Evolutionary conservation across 2,113 vertebrate species (phyloP), one percentile per base, ranked within the genome.

Genomic region (Pipra filicauda): DNA sequence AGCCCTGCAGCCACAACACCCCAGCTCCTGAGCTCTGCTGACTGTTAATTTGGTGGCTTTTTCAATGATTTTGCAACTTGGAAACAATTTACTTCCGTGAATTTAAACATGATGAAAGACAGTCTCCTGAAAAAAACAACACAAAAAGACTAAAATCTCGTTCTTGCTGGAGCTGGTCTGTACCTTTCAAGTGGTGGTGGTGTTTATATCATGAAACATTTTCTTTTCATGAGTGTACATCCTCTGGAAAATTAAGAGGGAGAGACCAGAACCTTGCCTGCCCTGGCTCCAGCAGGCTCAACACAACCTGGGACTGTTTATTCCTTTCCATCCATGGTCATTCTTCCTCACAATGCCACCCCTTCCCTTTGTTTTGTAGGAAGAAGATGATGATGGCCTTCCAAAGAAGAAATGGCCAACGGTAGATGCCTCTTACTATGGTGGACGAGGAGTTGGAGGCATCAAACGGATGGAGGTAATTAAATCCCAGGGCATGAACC

Each of bases 381-480:
- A 98, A 39, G 98, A 99, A 96, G 98, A 99, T 33, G 99, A 99
- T 15, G 99, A 98, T 65, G 99, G 99, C 3, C 88, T 98, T 41
- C 99, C 99, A 2, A 99, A 99, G 97, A 98, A 98, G 91, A 98
- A 98, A 66, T 98, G 98, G 98, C 98, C 98, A 5, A 98, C 98
- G 0, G 99, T 99, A 2, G 99, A 99, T 23, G 99, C 99, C 37
- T 99, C 99, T 49, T 99, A 99, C 77, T 99, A 99, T 1, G 99
- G 99, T 13, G 99, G 99, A 15, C 97, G 99, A 95, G 99, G 99
- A 12, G 99, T 99, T 33, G 99, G 99, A 0, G 99, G 99, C 74
- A 99, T 99, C 93, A 99, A 99, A 96, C 97, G 99, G 77, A 99
- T 99, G 99, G 99, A 99, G 99, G 99, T 99, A 76, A 98, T 69